Percentiles rank a stretch among this genome's conserved stretches.
Conservation (phyloP, 2,888 invertebrate genomes). For the Crossocerus cetratus region DNA sequence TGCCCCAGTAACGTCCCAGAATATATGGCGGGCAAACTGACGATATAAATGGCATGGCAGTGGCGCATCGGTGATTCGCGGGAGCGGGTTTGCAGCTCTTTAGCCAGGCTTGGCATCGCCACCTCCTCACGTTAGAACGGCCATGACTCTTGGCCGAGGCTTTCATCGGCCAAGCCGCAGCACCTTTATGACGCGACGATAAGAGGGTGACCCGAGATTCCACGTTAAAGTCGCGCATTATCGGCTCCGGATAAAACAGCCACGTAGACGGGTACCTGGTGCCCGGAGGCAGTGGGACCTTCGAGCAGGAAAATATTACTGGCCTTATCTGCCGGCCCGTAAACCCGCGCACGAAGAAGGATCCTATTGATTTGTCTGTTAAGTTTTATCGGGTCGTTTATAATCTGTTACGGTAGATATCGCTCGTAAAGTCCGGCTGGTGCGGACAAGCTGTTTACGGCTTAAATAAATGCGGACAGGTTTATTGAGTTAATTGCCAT, state of each 20-base stretch:
- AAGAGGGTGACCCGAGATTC: conserved; percentile 38
- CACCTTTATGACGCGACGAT: conserved; percentile 47
- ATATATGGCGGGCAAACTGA: conserved; percentile 33
- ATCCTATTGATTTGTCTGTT: conserved; percentile 23
- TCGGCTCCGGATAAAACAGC: conserved; percentile 43
- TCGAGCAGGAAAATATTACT: conserved; percentile 23
- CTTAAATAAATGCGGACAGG: conserved; percentile 5
- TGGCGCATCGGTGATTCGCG: conserved; percentile 62
- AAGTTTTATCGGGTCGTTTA: conserved; percentile 4
- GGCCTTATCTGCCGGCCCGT: conserved; percentile 11
- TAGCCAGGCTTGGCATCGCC: too few species aligned
- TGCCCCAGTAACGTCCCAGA: conserved; percentile 29
- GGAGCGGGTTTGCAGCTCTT: conserved; percentile 22
- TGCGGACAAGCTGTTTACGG: not conserved
- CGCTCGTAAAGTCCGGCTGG: not conserved
- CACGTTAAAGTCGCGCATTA: conserved; percentile 46
- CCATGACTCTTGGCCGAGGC: conserved; percentile 31
- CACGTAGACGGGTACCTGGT: conserved; percentile 4
- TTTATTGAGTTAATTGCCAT: conserved; percentile 1
- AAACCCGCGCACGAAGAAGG: not conserved
- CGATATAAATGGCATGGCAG: conserved; percentile 38
- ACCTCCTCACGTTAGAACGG: conserved; percentile 42
- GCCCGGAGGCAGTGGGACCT: conserved; percentile 12
- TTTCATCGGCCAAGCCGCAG: conserved; percentile 35
- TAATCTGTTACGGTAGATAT: conserved; percentile 6